Evolutionary conservation across 2,113 vertebrate genomes (phyloP), one percentile per base, ranked within the genome.

Genomic region (Lophochroa leadbeateri): DNA sequence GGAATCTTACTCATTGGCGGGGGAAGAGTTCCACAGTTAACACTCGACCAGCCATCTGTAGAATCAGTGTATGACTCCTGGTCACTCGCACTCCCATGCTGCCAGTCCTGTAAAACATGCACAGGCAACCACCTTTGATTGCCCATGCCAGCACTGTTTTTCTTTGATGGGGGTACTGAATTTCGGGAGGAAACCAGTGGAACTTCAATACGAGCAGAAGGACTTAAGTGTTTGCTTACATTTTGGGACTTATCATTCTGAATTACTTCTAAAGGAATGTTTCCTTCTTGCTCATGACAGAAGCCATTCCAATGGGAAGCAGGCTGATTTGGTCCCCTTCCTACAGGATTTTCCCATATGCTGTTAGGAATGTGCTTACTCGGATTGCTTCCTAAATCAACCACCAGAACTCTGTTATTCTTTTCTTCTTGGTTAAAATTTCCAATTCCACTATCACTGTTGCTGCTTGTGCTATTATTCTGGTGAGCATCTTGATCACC

Each of bases 1-100:
- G 99, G 99, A 69, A 99, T 99, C 97, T 99, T 99, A 92, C 39
- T 99, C 99, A 99, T 99, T 46, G 99, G 99, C 0, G 99, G 99
- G 9, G 99, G 99, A 84, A 99, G 98, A 6, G 99, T 99, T 87
- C 99, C 98, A 53, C 99, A 99, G 97, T 99, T 99, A 8, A 99
- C 97, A 7, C 99, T 99, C 5, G 99, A 99, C 99, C 99, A 99
- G 44, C 99, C 99, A 0, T 99, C 99, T 0, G 99, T 99, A 60
- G 99, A 99, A 95, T 99, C 99, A 0, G 99, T 99, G 88, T 99
- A 99, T 0, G 99, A 99, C 97, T 99, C 99, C 98, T 99, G 99
- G 95, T 99, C 99, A 0, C 99, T 99, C 86, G 98, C 97, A 43
- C 93, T 96, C 10, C 98, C 99, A 0, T 99, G 98, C 82, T 98